phyloP scores from a whole-genome alignment of 2,113 vertebrate species.

The Perccottus glenii region DNA sequence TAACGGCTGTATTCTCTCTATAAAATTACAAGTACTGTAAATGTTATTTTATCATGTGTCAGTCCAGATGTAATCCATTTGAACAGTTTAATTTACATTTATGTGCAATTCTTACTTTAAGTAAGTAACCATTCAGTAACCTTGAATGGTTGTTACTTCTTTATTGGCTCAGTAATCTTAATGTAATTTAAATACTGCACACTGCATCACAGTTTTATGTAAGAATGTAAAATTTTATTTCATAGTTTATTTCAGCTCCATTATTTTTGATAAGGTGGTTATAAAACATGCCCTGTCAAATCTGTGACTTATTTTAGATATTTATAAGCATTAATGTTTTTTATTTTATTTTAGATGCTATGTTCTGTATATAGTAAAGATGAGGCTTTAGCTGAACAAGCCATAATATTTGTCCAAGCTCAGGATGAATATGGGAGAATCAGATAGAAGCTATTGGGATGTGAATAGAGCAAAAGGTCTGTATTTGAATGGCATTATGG shows the following conservation, averaged over 20 bases:
- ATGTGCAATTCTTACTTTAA: no score
- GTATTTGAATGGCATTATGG: neutral
- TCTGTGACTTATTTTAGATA: conserved; percentile 11
- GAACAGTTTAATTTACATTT: no score
- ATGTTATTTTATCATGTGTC: no score
- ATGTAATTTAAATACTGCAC: no score
- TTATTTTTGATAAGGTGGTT: neutral
- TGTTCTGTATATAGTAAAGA: conserved; percentile 15
- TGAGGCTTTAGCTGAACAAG: conserved; percentile 23
- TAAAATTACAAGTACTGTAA: no score
- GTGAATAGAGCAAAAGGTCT: neutral
- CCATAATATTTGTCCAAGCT: conserved; percentile 30
- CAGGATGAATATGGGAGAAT: conserved; percentile 25
- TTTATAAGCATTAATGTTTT: conserved; percentile 9
- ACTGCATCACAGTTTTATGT: no score
- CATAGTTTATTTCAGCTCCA: neutral
- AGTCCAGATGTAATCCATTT: neutral
- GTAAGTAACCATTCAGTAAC: no score
- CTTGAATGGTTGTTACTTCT: no score
- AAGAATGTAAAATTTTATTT: conserved; percentile 12
- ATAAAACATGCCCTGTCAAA: neutral
- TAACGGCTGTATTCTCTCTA: no score
- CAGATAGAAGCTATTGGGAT: neutral
- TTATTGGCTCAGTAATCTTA: no score
- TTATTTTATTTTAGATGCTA: conserved; percentile 13